Evolutionary conservation across 2,888 invertebrate species (phyloP).

Genomic region (Phyllotreta cruciferae): DNA sequence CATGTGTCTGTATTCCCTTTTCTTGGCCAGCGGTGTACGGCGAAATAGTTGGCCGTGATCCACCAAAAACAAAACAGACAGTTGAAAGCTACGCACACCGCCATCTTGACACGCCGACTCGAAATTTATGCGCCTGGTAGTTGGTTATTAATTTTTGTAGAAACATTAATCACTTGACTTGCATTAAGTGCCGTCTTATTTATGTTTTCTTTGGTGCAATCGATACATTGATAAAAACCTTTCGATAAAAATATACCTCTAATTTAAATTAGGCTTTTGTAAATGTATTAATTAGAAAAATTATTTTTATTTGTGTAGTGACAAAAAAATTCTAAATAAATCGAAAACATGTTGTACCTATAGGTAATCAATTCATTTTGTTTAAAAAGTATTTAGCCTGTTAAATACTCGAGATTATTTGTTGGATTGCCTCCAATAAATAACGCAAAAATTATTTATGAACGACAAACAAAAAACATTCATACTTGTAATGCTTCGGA

Average conservation of each 20-base stretch:
- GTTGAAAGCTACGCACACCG: conserved; percentile 45
- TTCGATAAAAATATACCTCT: too few relatives aligned
- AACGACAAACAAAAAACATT: conserved; percentile 18
- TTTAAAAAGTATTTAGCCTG: conserved; percentile 17
- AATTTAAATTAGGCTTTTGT: too few relatives aligned
- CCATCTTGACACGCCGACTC: conserved; percentile 55
- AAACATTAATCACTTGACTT: conserved; percentile 54
- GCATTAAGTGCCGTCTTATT: conserved; percentile 52
- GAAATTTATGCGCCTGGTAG: conserved; percentile 51
- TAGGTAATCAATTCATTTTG: conserved; percentile 5
- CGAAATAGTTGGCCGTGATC: conserved; percentile 53
- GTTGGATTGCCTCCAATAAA: conserved; percentile 20
- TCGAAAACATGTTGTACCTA: background rate
- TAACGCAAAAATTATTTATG: conserved; percentile 23
- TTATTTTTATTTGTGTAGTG: too few relatives aligned
- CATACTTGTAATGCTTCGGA: conserved; percentile 10
- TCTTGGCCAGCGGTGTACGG: conserved; percentile 45
- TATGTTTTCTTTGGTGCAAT: conserved; percentile 32
- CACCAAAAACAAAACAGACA: conserved; percentile 54
- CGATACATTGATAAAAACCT: too few relatives aligned
- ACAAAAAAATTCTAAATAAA: too few relatives aligned
- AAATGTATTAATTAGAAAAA: too few relatives aligned
- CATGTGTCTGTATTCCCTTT: conserved; percentile 48
- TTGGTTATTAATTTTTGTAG: conserved; percentile 55
- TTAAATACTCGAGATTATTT: conserved; percentile 18